Conservation (phyloP, 92 coral and sea anemone species). For the Parazoanthus darwini region DNA sequence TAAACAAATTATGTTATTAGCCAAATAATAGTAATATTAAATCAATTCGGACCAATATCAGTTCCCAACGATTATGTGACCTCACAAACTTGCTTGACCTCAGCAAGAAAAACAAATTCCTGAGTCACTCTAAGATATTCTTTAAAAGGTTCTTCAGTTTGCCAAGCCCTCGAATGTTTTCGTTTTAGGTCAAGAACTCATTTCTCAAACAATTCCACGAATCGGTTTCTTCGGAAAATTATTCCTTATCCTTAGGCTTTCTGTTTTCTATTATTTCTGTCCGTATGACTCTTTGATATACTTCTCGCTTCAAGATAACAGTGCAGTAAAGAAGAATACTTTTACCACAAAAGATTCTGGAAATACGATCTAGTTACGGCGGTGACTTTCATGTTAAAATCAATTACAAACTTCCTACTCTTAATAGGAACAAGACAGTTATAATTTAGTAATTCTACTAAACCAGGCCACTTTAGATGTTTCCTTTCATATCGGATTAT, state of each 20-base stretch:
- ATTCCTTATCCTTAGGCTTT: background rate
- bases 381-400: background rate
- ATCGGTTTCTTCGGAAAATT: background rate
- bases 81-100: background rate
- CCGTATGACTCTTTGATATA: background rate
- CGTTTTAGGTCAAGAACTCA: background rate
- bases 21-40: background rate
- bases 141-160: background rate
- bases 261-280: background rate
- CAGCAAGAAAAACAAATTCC: background rate
- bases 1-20: background rate
- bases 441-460: background rate
- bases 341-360: background rate
- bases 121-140: background rate
- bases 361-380: background rate
- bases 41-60: conserved; percentile 19
- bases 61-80: background rate
- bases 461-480: background rate
- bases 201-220: background rate
- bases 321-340: background rate
- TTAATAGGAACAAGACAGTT: too few relatives aligned
- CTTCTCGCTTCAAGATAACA: background rate
- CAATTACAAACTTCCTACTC: background rate
- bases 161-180: background rate
- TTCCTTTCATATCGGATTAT: background rate